phyloP scores from a whole-genome alignment of 1,140 invertebrate genomes.

The Diprion similis region DNA sequence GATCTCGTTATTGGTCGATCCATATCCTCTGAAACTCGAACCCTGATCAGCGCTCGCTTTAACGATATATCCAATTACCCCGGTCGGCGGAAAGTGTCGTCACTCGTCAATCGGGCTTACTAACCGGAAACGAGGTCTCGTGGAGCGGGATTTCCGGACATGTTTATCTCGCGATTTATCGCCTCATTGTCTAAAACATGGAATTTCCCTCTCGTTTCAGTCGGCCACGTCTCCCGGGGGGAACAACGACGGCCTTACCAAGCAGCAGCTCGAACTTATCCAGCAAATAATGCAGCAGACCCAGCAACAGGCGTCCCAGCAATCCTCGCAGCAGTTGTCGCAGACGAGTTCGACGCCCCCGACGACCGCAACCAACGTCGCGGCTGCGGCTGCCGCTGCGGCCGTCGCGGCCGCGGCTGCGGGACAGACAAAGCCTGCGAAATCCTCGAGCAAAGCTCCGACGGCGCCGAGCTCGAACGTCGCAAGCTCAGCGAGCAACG shows the following conservation, averaged over 20 bases:
- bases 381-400: constrained; percentile 39
- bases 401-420: constrained; percentile 33
- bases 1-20: background rate
- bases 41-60: background rate
- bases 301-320: constrained; percentile 57
- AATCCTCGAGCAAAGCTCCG: constrained; percentile 50
- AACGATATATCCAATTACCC: background rate
- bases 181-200: background rate
- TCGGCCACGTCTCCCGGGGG: constrained; percentile 57
- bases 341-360: constrained; percentile 35
- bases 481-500: constrained; percentile 34
- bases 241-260: constrained; percentile 72
- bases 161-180: background rate
- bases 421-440: constrained; percentile 48
- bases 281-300: constrained; percentile 82
- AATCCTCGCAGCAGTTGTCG: constrained; percentile 48
- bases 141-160: constrained; percentile 12
- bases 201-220: constrained; percentile 41
- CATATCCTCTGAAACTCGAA: background rate
- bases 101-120: too few relatives aligned
- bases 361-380: constrained; percentile 41
- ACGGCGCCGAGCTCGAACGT: constrained; percentile 40
- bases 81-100: background rate
- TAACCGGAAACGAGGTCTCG: background rate
- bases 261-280: constrained; percentile 77